These are phyloP conservation scores for Danionella dracula DNA, from an alignment of 2,797 vertebrate genomes.

Conservation along the genomic window DNA sequence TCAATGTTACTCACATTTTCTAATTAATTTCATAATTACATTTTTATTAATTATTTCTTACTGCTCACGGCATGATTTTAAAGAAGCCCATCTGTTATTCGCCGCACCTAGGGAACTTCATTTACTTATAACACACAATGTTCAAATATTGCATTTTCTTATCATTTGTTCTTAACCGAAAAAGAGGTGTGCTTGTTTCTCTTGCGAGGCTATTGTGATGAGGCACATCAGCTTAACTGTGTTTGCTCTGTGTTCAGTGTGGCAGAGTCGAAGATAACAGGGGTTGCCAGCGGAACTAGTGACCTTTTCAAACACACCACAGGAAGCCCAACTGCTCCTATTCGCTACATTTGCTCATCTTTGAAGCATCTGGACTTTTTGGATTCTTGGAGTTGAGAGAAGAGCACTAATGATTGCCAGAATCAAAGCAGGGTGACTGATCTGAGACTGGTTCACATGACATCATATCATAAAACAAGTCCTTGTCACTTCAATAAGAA, in stretches of 20 bases:
- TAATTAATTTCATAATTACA: conserved; percentile 14
- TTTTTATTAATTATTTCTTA: background rate
- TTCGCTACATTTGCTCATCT: conserved; percentile 35
- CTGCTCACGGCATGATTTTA: conserved; percentile 1
- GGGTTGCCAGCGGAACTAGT: conserved; percentile 39
- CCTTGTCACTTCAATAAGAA: too few relatives aligned
- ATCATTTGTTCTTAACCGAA: too few relatives aligned
- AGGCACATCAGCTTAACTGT: conserved; percentile 30
- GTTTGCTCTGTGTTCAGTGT: conserved; percentile 31
- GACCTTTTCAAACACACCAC: conserved; percentile 47
- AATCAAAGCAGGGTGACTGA: conserved; percentile 31
- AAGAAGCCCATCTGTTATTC: background rate
- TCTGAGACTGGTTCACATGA: background rate
- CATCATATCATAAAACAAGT: conserved; percentile 13
- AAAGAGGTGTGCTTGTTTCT: background rate
- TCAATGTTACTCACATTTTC: background rate
- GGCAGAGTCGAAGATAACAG: conserved; percentile 25
- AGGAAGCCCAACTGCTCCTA: conserved; percentile 27
- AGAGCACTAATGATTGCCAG: conserved; percentile 23
- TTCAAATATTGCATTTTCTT: conserved; percentile 1
- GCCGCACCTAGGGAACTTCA: background rate
- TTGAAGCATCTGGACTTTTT: conserved; percentile 15
- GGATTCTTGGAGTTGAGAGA: conserved; percentile 23
- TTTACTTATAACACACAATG: background rate
- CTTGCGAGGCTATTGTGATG: conserved; percentile 28